A percentile compares a stretch with the other conserved stretches of the same genome.
Conservation (phyloP, 2,888 invertebrate genomes). For the Hypena proboscidalis region DNA sequence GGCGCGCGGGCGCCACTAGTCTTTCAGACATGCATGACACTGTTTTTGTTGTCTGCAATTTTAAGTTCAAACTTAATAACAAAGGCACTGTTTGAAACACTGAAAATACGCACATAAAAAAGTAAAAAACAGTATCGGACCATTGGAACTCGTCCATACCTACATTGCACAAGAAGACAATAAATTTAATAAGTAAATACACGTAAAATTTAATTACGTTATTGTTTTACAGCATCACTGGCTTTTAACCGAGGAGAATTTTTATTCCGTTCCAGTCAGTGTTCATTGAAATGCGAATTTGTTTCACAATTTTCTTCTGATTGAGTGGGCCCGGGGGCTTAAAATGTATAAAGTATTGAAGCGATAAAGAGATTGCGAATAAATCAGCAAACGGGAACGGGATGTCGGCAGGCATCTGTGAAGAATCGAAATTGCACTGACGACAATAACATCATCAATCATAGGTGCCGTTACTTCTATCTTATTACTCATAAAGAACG, state of each 20-base stretch:
- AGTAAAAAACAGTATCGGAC: slow-evolving; percentile 26
- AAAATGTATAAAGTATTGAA: too few species aligned
- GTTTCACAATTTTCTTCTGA: too few species aligned
- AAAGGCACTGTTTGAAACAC: slow-evolving; percentile 20
- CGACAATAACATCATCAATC: slow-evolving; percentile 23
- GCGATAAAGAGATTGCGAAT: background rate
- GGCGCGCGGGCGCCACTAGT: slow-evolving; percentile 1
- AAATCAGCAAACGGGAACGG: slow-evolving; percentile 26
- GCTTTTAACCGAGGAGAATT: too few species aligned
- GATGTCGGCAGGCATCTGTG: slow-evolving; percentile 19
- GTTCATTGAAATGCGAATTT: too few species aligned
- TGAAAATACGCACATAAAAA: slow-evolving; percentile 13
- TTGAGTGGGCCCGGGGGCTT: too few species aligned
- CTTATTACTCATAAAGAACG: too few species aligned
- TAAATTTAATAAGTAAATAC: too few species aligned
- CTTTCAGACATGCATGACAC: slow-evolving; percentile 8
- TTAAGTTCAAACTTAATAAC: slow-evolving; percentile 29
- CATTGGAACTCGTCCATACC: slow-evolving; percentile 25
- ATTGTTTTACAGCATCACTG: too few species aligned
- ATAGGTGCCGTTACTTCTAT: slow-evolving; percentile 15
- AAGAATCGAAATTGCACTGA: slow-evolving; percentile 27
- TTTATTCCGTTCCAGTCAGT: too few species aligned
- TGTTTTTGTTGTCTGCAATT: slow-evolving; percentile 21
- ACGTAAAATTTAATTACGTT: too few species aligned
- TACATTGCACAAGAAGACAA: slow-evolving; percentile 21